Evolutionary conservation across 2,888 invertebrate genomes (phyloP).

Genomic region (Sinohyriopsis cumingii): DNA sequence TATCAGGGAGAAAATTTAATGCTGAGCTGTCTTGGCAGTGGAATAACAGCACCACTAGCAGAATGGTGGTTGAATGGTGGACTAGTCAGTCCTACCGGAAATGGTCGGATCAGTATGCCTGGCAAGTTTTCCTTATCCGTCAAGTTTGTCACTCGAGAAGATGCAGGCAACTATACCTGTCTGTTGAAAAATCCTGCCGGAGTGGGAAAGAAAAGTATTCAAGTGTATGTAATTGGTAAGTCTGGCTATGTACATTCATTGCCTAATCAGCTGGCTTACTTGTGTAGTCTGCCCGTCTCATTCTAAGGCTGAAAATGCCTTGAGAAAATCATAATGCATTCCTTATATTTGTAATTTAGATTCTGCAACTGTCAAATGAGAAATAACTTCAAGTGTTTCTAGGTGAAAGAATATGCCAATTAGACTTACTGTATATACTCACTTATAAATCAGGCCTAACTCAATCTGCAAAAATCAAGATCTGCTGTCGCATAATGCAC

Average conservation of each 20-base stretch:
- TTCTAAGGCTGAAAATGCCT: too few relatives aligned
- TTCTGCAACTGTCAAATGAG: background rate
- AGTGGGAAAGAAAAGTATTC: conserved; percentile 32
- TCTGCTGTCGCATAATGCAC: too few relatives aligned
- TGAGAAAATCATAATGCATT: too few relatives aligned
- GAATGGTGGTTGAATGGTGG: conserved; percentile 50
- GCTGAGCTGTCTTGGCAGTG: conserved; percentile 52
- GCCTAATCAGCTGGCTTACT: too few relatives aligned
- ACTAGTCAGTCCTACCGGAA: conserved; percentile 36
- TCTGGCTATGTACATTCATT: background rate
- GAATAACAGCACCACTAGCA: conserved; percentile 54
- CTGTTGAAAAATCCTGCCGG: conserved; percentile 43
- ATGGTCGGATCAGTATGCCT: conserved; percentile 56
- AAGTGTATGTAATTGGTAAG: conserved; percentile 55
- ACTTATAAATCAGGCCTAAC: too few relatives aligned
- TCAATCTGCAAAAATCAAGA: too few relatives aligned
- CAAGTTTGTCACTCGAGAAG: conserved; percentile 41
- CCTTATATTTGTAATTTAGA: too few relatives aligned
- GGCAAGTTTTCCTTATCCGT: conserved; percentile 35
- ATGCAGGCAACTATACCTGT: conserved; percentile 55
- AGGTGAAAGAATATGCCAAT: background rate
- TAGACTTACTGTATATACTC: too few relatives aligned
- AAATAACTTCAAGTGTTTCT: background rate
- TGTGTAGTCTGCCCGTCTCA: too few relatives aligned
- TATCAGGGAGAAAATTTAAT: conserved; percentile 47